A percentile compares a stretch with the other conserved stretches of the same genome.
These are phyloP conservation scores for Chondrilla cf. caribensis DNA, from an alignment of 37 sponge, comb jelly and placozoan genomes.

Conservation along the genomic window DNA sequence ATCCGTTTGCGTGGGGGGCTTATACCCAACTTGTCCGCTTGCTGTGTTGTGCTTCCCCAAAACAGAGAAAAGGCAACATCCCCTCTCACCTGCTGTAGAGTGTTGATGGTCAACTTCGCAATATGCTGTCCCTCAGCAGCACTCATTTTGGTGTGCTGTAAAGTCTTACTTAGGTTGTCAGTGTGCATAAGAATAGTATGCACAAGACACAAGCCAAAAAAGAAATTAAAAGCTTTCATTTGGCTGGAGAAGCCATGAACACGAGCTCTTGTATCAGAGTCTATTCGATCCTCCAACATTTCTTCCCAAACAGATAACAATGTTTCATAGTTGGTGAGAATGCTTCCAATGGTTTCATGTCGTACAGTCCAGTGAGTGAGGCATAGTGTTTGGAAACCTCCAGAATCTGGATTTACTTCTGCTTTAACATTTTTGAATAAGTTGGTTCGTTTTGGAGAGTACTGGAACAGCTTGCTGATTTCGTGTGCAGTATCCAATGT, in stretches of 20 bases:
- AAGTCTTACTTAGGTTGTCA: slow-evolving; percentile 10
- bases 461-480: slow-evolving; percentile 38
- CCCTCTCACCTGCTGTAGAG: not conserved
- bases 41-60: not conserved
- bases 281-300: slow-evolving; percentile 1
- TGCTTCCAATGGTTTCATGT: slow-evolving; percentile 9
- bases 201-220: slow-evolving; percentile 1
- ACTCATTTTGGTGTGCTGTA: not conserved
- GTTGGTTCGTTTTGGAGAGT: slow-evolving; percentile 21
- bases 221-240: slow-evolving; percentile 26
- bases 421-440: slow-evolving; percentile 1
- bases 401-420: slow-evolving; percentile 3
- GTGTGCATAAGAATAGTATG: slow-evolving; percentile 11
- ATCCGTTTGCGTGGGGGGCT: not conserved
- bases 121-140: slow-evolving; percentile 21
- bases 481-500: slow-evolving; percentile 29
- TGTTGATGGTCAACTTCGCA: not conserved
- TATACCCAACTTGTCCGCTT: not conserved
- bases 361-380: slow-evolving; percentile 21
- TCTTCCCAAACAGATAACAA: slow-evolving; percentile 7
- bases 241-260: slow-evolving; percentile 8
- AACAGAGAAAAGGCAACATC: not conserved
- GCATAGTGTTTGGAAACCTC: not conserved
- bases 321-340: slow-evolving; percentile 5
- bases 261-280: slow-evolving; percentile 22